Base-by-base conservation (phyloP, 2,113 vertebrate species). In the Redunca redunca region DNA sequence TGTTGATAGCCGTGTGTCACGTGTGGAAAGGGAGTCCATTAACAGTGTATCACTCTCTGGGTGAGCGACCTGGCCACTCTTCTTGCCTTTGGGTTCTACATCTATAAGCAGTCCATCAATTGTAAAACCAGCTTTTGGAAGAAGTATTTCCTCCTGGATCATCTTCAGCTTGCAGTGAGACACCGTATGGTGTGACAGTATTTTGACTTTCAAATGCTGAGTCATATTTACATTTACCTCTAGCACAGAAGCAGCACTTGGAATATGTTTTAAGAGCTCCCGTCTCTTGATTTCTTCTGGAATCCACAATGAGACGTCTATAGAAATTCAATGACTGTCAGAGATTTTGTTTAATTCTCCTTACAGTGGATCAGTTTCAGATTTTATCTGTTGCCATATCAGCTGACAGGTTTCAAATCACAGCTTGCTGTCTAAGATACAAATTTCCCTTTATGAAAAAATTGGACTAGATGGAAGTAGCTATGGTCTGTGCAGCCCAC, bases 201-300 rank as follows among this genome's bases (percentile, higher is more conserved):
- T 99, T 98, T 82, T 98, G 97, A 96, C 99, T 99, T 98, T 98
- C 99, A 94, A 99, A 99, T 67, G 99, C 99, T 98, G 99, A 98
- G 93, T 99, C 99, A 89, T 99, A 98, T 99, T 99, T 12, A 99
- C 98, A 90, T 99, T 99, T 46, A 99, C 99, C 92, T 99, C 99
- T 40, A 99, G 98, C 60, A 99, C 96, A 53, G 99, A 98, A 84
- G 99, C 99, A 26, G 99, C 99, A 48, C 99, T 99, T 92, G 99
- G 99, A 86, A 99, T 99, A n/a, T 98, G 99, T 99, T 91, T 99
- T 99, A 99, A 78, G 98, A 99, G 33, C 98, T 98, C 99, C 99
- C 99, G 97, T 99, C 97, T 96, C 98, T 97, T 53, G 96, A 97
- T 90, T 98, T 98, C 91, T 98, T 98, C 48, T 97, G 98, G 95